Conservation (phyloP, 2,797 vertebrate species). For the Enteromius treurensis region DNA sequence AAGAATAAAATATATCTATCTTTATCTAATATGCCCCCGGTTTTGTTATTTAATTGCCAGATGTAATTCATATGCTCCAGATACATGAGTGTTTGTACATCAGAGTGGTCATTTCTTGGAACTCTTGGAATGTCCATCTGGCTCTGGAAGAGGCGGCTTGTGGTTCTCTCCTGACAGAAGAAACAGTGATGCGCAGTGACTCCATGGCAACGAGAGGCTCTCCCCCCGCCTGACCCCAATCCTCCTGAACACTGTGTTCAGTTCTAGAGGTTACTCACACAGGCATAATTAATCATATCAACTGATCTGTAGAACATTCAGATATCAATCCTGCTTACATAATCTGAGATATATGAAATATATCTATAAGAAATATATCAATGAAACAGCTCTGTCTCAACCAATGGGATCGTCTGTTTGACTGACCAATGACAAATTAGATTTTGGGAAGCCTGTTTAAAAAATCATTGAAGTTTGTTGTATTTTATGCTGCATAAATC, state of each 20-base stretch:
- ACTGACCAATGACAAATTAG: neutral
- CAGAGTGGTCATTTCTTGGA: slow-evolving; percentile 64
- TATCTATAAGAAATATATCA: neutral
- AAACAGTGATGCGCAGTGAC: slow-evolving; percentile 59
- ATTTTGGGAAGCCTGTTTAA: neutral
- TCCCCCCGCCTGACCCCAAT: slow-evolving; percentile 34
- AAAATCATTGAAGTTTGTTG: neutral
- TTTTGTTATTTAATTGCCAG: neutral
- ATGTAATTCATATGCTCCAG: neutral
- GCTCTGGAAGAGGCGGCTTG: slow-evolving; percentile 68
- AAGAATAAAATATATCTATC: neutral
- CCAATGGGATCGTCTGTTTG: neutral
- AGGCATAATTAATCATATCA: slow-evolving; percentile 36
- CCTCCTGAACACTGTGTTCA: slow-evolving; percentile 28
- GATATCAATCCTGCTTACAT: neutral
- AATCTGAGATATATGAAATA: neutral
- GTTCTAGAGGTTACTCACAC: slow-evolving; percentile 29
- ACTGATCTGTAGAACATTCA: too few relatives aligned
- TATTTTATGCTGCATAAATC: neutral
- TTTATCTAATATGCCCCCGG: too few relatives aligned
- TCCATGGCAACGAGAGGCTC: slow-evolving; percentile 71
- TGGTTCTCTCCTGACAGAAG: slow-evolving; percentile 65
- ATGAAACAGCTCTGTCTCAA: neutral
- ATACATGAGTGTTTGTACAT: neutral
- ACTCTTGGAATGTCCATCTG: slow-evolving; percentile 74